A percentile compares a stretch with the other conserved stretches of the same genome.
Evolutionary conservation across 2,888 invertebrate species (phyloP).

Genomic region (Cantharis nigra): DNA sequence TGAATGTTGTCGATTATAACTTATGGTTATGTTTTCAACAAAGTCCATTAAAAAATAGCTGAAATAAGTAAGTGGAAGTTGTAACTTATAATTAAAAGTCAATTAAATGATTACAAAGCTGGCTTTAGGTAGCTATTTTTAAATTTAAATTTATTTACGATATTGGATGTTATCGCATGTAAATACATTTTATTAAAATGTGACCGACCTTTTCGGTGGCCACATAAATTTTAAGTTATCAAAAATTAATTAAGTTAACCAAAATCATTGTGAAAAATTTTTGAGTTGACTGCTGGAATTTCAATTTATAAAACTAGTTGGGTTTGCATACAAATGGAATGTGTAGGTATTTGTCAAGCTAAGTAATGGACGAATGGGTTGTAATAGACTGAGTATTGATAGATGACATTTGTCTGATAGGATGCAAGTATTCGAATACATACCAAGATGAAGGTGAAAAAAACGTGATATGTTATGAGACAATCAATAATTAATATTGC

Average conservation of each 20-base stretch:
- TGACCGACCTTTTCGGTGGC: not conserved
- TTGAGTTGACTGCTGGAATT: not conserved
- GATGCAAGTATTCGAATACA: not conserved
- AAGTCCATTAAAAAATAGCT: conserved; percentile 16
- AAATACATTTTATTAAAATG: not conserved
- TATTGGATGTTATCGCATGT: not conserved
- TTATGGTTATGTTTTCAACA: conserved; percentile 29
- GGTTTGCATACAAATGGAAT: not conserved
- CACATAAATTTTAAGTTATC: not conserved
- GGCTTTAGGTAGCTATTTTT: not conserved
- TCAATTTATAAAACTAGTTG: not conserved
- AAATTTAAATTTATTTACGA: not conserved
- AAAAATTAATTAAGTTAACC: not conserved
- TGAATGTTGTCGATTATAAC: conserved; percentile 20
- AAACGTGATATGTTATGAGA: not conserved
- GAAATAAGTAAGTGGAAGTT: not conserved
- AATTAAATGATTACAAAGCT: not conserved
- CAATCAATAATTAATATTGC: not conserved
- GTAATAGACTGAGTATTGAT: not conserved
- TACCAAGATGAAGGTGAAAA: not conserved
- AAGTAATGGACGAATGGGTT: not conserved
- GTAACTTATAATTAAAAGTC: not conserved
- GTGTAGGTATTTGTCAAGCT: not conserved
- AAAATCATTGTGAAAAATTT: not conserved
- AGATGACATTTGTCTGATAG: not conserved